phyloP scores from a whole-genome alignment of 1,140 invertebrate species.

The Drosophila mayri region DNA sequence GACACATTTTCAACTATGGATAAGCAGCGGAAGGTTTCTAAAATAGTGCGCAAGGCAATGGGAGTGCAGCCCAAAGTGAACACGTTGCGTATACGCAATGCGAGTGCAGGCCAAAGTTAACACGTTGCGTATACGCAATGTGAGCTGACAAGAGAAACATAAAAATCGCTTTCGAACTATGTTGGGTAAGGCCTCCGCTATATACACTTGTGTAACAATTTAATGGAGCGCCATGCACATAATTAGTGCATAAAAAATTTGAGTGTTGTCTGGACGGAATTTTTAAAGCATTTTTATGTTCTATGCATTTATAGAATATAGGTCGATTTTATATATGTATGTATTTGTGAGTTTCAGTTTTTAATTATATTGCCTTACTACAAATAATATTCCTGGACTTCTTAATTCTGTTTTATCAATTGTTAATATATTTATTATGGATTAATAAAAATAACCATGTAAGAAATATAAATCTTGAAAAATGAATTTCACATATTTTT shows the following conservation, averaged over 20 bases:
- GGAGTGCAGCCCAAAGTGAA: constrained; percentile 4
- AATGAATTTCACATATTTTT: too few relatives aligned
- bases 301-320: not conserved
- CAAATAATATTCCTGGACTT: too few relatives aligned
- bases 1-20: constrained; percentile 49
- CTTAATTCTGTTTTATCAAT: not conserved
- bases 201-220: not conserved
- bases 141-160: not conserved
- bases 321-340: too few relatives aligned
- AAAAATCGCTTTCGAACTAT: not conserved
- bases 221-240: not conserved
- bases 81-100: constrained; percentile 10
- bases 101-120: constrained; percentile 1
- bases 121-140: constrained; percentile 19
- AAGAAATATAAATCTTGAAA: too few relatives aligned
- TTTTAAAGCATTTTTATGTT: not conserved
- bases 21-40: constrained; percentile 22
- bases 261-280: not conserved
- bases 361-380: too few relatives aligned
- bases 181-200: not conserved
- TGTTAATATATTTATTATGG: not conserved
- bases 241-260: constrained; percentile 3
- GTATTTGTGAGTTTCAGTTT: too few relatives aligned
- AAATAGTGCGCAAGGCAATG: constrained; percentile 40
- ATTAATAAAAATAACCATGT: too few relatives aligned